Base-by-base conservation (phyloP, 2,888 invertebrate genomes). In the Malacosoma neustria region DNA sequence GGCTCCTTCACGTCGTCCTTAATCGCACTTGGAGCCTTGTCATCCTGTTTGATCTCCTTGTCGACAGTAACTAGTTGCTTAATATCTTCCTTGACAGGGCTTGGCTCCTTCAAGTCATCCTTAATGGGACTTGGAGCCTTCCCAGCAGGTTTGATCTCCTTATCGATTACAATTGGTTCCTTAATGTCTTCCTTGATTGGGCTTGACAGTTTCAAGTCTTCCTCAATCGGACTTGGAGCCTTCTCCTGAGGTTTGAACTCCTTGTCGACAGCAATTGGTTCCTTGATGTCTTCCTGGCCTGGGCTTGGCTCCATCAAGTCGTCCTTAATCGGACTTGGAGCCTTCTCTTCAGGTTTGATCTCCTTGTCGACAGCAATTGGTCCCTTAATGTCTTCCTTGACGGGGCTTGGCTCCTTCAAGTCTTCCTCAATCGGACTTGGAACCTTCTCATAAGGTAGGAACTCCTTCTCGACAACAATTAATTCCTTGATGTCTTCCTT, bases 41-140 rank as follows among this genome's bases (percentile, higher is more conserved):
- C 36, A 2, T 37, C 29, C 2, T 22, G 13, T 11, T 42, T 37
- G 1, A 13, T 2, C 13, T n/a, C 4, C 11, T 12, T 7, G 12
- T 34, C 9, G 14, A 33, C 1, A 11, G n/a, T 3, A 13, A 9
- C 29, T 2, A 12, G 22, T 34, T 9, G 12, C 15, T 34, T 32
- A 15, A 34, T 15, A 14, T 37, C 29, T 9, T 33, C 22, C 1
- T 35, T 36, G 2, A 22, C 38, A 2, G 44, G 41, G 13, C 45
- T 45, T 0, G 39, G 34, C 1, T 15, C 35, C 13, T 44, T 45
- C 0, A 22, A 36, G 1, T 36, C 22, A 3, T 38, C 14, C 30
- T 38, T 13, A 3, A 13, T 14, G 7, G 37, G 39, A 30, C 44
- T 48, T 1, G 38, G 35, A 4, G 13, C 39, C 15, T 48, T 50